A percentile compares a stretch with the other conserved stretches of the same genome.
Conservation (phyloP, 2,797 vertebrate species). For the Carapus acus region DNA sequence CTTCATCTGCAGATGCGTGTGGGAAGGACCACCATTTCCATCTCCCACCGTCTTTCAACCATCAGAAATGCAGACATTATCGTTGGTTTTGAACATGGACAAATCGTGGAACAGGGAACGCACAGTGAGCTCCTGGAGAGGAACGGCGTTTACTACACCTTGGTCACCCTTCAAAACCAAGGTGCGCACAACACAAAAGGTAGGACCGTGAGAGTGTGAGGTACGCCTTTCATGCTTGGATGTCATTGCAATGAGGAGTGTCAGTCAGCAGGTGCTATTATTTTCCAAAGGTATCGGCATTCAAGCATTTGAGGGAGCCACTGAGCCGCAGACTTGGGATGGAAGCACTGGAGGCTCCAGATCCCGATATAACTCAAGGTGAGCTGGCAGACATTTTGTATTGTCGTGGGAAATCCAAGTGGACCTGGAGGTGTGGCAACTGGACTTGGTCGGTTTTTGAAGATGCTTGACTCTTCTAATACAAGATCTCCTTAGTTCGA, state of each 20-base stretch:
- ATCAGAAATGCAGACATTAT: slow-evolving; percentile 76
- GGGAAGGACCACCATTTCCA: slow-evolving; percentile 76
- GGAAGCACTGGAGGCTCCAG: slow-evolving; percentile 52
- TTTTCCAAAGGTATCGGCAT: slow-evolving; percentile 39
- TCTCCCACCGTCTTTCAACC: slow-evolving; percentile 78
- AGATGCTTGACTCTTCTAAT: too few relatives aligned
- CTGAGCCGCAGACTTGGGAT: slow-evolving; percentile 35
- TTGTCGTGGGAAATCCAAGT: too few relatives aligned
- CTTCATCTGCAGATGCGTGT: slow-evolving; percentile 58
- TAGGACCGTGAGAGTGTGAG: slow-evolving; percentile 31
- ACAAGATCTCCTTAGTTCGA: too few relatives aligned
- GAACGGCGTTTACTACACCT: slow-evolving; percentile 77
- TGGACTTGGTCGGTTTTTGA: too few relatives aligned
- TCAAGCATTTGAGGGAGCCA: slow-evolving; percentile 36
- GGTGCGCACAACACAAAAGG: slow-evolving; percentile 48
- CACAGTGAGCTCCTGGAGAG: slow-evolving; percentile 70
- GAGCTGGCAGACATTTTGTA: neutral
- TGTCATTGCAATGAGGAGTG: too few relatives aligned
- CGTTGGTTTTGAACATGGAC: slow-evolving; percentile 75
- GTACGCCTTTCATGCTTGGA: too few relatives aligned
- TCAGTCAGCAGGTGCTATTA: neutral
- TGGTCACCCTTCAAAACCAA: slow-evolving; percentile 77
- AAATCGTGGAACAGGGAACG: slow-evolving; percentile 72
- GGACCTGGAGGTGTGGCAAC: too few relatives aligned
- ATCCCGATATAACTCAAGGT: slow-evolving; percentile 60